These are phyloP conservation scores for Onychostruthus taczanowskii DNA, from an alignment of 2,113 vertebrate genomes.

Conservation along the genomic window DNA sequence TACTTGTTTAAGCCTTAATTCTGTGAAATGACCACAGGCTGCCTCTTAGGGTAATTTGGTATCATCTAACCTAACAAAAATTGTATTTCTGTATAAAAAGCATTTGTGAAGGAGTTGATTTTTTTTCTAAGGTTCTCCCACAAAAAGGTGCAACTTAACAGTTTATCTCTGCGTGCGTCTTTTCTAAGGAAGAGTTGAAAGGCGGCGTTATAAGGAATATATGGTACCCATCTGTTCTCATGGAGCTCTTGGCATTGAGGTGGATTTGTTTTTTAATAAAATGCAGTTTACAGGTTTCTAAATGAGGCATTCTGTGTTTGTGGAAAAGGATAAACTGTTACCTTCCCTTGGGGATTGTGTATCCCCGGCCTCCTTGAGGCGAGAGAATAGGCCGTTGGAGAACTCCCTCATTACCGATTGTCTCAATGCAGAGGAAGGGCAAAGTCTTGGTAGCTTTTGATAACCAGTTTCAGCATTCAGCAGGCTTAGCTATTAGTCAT, in stretches of 20 bases:
- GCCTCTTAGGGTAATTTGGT: conserved; percentile 15
- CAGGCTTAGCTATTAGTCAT: conserved; percentile 99
- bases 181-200: conserved; percentile 49
- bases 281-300: conserved; percentile 85
- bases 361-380: conserved; percentile 89
- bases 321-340: conserved; percentile 87
- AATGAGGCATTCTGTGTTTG: conserved; percentile 88
- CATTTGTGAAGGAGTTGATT: neutral
- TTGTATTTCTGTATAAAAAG: neutral
- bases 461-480: conserved; percentile 97
- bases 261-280: conserved; percentile 81
- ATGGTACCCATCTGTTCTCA: conserved; percentile 78
- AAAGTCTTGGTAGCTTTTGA: conserved; percentile 92
- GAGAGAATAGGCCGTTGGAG: conserved; percentile 86
- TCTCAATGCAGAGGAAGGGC: conserved; percentile 94
- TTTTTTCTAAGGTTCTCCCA: conserved; percentile 22
- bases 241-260: conserved; percentile 71
- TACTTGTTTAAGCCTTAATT: conserved; percentile 35
- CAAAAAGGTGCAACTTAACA: conserved; percentile 62
- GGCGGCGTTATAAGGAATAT: conserved; percentile 54
- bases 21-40: neutral
- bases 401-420: conserved; percentile 95
- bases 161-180: conserved; percentile 32
- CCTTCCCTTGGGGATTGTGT: conserved; percentile 84
- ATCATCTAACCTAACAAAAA: conserved; percentile 23